Evolutionary conservation across 2,797 vertebrate species (phyloP), one percentile per base, ranked within the genome.

Genomic region (Nyctalus aviator): DNA sequence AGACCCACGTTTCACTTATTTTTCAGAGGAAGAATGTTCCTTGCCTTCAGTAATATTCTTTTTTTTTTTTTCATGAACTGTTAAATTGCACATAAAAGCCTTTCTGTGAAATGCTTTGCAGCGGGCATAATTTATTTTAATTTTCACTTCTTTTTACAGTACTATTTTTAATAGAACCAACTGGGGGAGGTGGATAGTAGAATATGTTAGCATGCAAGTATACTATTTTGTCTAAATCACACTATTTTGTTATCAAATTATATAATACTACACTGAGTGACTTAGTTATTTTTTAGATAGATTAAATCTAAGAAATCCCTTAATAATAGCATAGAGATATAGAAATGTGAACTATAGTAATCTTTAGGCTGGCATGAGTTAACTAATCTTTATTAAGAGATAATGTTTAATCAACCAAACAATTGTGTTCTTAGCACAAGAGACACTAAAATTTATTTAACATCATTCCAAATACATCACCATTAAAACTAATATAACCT

Each of bases 121-220:
- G 84, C 13, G 18, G 57, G 46, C 91, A 93, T 86, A 76, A 91
- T 96, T 95, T 97, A 95, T 78, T 96, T 95, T 96, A 7, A 95
- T 92, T 96, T 95, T 94, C 91, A 94, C 94, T 94, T 94, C 69
- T 96, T 77, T 94, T 91, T 91, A 64, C 50, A 79, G 71, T 62
- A 93, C 92, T 94, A 73, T 94, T 94, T 97, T 96, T 96, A 94
- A 96, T 96, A 96, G 84, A 96, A 82, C 94, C 75, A 93, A 94
- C 95, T 95, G 88, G 95, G 90, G 84, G 91, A 95, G 82, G 91
- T 96, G 82, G 94, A 78, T 90, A 96, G 95, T 85, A 84, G 82
- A 91, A 82, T 95, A 94, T 30, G 25, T 94, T 95, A 94, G 81
- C 84, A 79, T 30, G 87, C 68, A 94, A 92, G 71, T 84, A 91